Evolutionary conservation across 2,797 vertebrate species (phyloP).

Genomic region (Allobates femoralis): DNA sequence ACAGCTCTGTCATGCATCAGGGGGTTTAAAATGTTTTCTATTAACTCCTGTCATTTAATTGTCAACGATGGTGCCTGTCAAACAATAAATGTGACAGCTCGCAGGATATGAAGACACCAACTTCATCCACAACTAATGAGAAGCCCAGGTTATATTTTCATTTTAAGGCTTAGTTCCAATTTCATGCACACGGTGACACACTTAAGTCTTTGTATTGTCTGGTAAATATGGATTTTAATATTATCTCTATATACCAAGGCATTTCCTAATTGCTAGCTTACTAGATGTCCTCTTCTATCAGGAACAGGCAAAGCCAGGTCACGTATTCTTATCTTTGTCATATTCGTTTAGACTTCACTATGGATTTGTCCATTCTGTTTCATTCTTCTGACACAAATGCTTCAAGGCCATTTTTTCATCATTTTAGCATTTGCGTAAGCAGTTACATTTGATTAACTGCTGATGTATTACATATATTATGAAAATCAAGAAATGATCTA

Average conservation of each 20-base stretch:
- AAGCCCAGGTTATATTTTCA: slow-evolving; percentile 7
- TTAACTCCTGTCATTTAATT: slow-evolving; percentile 35
- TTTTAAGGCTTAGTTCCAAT: slow-evolving; percentile 1
- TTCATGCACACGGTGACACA: slow-evolving; percentile 12
- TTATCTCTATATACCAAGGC: background rate
- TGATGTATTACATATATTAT: background rate
- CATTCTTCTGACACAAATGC: slow-evolving; percentile 44
- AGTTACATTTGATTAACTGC: background rate
- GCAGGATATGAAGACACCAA: background rate
- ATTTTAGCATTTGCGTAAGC: background rate
- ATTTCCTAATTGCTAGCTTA: slow-evolving; percentile 35
- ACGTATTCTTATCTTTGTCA: slow-evolving; percentile 3
- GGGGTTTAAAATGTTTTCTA: slow-evolving; percentile 16
- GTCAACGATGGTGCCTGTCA: background rate
- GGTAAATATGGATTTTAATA: slow-evolving; percentile 16
- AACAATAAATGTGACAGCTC: background rate
- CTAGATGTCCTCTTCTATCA: background rate
- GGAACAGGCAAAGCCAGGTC: background rate
- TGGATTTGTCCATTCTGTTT: slow-evolving; percentile 26
- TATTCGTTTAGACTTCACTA: slow-evolving; percentile 31
- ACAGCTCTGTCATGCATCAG: slow-evolving; percentile 23
- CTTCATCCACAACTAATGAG: background rate
- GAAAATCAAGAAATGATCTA: background rate
- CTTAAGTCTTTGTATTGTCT: slow-evolving; percentile 7
- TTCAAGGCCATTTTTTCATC: slow-evolving; percentile 12